Evolutionary conservation across 2,888 invertebrate genomes (phyloP), one percentile per base, ranked within the genome.

Genomic region (Yponomeuta sedellus): DNA sequence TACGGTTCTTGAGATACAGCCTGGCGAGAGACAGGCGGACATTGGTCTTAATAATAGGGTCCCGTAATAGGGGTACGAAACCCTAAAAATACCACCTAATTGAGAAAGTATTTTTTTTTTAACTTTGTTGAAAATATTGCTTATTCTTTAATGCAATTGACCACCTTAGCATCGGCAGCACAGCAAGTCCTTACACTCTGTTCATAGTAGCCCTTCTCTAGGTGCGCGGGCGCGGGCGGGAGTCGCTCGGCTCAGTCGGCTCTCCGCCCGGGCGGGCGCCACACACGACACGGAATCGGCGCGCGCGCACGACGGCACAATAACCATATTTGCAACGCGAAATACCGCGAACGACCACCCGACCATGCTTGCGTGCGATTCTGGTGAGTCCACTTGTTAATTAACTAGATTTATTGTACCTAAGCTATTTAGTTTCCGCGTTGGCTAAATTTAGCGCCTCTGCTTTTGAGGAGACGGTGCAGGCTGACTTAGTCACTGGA

Each of bases 181-280:
- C 34, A 34, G 34, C 34, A 34, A 28, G 10, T 28, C 28, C 10
- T 19, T 22, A 44, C 25, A 52, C 52, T 39, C 44, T 52, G 44
- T 52, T 16, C 44, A 52, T 52, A 52, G 44, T 52, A 52, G 16
- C 44, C 10, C 44, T 16, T 52, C 44, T 52, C 44, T 58, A 20
- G 66, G 72, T 73, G 78, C 73, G 75, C 72, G 69, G 74, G 76
- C 74, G 75, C 73, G 75, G 73, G 79, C 78, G 61, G 10, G 52
- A n/a, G 65, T 12, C 19, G 34, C 44, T 34, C 44, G 62, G 44
- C n/a, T 76, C 89, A 91, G 91, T 91, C 89, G 88, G 88, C 90
- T 81, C 77, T 79, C 91, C 90, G 90, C 91, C 90, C 89, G 90
- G 89, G 90, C 90, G 90, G 90, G 88, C 85, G 90, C 89, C 88